Base-by-base conservation (phyloP, 2,888 invertebrate genomes). In the Cheilosia impressa region DNA sequence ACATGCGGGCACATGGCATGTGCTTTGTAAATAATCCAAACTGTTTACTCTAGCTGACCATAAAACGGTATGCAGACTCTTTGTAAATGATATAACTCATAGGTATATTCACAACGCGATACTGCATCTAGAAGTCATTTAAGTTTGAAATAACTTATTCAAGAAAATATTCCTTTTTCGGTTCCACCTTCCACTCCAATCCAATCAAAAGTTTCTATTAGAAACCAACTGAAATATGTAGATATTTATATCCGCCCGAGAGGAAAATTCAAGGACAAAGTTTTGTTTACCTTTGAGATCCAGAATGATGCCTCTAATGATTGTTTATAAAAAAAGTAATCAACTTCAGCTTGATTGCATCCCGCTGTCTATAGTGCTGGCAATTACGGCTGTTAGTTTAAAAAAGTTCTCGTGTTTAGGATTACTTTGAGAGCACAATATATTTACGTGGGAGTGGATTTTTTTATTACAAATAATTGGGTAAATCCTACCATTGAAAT, bases 281-380 rank as follows among this genome's bases (percentile, higher is more conserved):
- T 82, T 78, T 82, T 78, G 78, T 82, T 82, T 77, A 71, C 38
- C 1, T 38, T 38, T 38, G 38, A 13, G 4, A 1, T 38, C 4
- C 3, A 4, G 13, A 72, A 72, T 82, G 66, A 82, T 82, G 53
- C 60, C 31, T 27, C 53, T 34, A 66, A 82, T 78, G 71, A 82
- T 78, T 72, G 45, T 45, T 45, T 17, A 17, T n/a, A 45, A 82
- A 58, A 50, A 34, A 34, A 47, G 55, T 66, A 71, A 55, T 71
- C 50, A 31, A 60, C 69, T 60, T 71, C 45, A 58, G 77, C 69
- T 77, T 52, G 65, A 77, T 82, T 57, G 43, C 47, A 52, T 45
- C 45, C 19, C 27, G 38, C 41, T 55, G 65, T 69, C 71, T 57
- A 53, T 71, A 19, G 53, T 75, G 50, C 43, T 63, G 38, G 43